phyloP scores from a whole-genome alignment of 2,113 vertebrate genomes.

The Neotragus pygmaeus region DNA sequence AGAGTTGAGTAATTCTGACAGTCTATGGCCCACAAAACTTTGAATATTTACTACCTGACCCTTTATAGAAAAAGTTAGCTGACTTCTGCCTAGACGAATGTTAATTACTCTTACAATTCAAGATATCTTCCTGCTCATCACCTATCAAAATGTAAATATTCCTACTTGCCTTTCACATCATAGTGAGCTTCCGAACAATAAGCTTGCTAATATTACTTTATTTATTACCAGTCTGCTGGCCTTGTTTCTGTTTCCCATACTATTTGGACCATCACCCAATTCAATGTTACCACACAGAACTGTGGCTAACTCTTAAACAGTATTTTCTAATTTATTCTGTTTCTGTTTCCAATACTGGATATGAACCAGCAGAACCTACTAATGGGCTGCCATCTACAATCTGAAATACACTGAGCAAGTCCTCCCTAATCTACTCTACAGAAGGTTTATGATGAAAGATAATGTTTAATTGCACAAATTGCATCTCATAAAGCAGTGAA shows the following conservation, averaged over 20 bases:
- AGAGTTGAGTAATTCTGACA: background rate
- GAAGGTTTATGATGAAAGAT: background rate
- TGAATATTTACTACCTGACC: background rate
- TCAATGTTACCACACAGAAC: background rate
- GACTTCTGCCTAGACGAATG: background rate
- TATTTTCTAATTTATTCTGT: background rate
- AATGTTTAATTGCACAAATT: background rate
- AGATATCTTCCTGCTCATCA: background rate
- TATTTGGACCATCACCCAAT: background rate
- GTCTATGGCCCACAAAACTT: background rate
- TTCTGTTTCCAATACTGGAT: background rate
- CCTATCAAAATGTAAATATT: background rate
- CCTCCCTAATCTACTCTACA: background rate
- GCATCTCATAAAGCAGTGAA: background rate
- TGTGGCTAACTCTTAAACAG: background rate
- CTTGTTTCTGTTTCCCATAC: background rate
- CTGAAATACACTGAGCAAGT: background rate
- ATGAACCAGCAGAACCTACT: background rate
- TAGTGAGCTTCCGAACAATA: background rate
- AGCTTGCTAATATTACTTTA: background rate
- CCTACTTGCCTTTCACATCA: background rate
- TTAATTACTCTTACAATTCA: background rate
- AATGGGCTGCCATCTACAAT: background rate
- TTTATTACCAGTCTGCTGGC: background rate
- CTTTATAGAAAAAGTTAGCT: background rate